phyloP scores from a whole-genome alignment of 1,140 invertebrate genomes.

The Bombus superbus region DNA sequence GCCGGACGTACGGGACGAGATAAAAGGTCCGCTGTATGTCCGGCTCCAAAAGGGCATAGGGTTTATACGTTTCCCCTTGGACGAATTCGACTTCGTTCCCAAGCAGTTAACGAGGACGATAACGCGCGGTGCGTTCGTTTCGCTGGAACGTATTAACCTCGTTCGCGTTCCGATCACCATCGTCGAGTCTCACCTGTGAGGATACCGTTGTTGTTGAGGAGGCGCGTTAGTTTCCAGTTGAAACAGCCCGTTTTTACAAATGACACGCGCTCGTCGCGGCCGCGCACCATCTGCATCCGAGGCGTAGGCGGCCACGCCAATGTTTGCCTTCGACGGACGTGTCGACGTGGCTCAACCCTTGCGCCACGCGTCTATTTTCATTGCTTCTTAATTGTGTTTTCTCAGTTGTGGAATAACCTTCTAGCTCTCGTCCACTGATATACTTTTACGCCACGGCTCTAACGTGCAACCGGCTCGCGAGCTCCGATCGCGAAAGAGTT shows the following conservation, averaged over 20 bases:
- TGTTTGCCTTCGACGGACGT: constrained; percentile 51
- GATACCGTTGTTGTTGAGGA: background rate
- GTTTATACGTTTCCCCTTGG: constrained; percentile 22
- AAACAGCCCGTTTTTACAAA: constrained; percentile 17
- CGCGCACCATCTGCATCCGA: constrained; percentile 20
- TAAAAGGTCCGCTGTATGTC: constrained; percentile 3
- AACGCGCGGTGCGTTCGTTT: background rate
- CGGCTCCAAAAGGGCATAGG: background rate
- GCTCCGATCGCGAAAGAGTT: background rate
- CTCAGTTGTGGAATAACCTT: constrained; percentile 60
- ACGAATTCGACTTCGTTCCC: constrained; percentile 6
- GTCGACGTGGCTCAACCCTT: constrained; percentile 35
- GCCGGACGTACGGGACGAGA: background rate
- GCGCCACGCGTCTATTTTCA: constrained; percentile 59
- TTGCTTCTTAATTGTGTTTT: constrained; percentile 58
- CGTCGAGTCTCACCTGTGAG: background rate
- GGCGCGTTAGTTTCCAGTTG: background rate
- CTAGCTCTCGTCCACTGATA: constrained; percentile 1
- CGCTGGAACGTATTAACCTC: constrained; percentile 23
- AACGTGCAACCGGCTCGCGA: background rate
- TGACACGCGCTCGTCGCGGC: background rate
- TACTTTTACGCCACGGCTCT: constrained; percentile 4
- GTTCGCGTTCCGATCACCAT: background rate
- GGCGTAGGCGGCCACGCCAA: constrained; percentile 44
- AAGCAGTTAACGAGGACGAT: constrained; percentile 15